Evolutionary conservation across 2,797 vertebrate species (phyloP).

Genomic region (Eulemur coronatus): DNA sequence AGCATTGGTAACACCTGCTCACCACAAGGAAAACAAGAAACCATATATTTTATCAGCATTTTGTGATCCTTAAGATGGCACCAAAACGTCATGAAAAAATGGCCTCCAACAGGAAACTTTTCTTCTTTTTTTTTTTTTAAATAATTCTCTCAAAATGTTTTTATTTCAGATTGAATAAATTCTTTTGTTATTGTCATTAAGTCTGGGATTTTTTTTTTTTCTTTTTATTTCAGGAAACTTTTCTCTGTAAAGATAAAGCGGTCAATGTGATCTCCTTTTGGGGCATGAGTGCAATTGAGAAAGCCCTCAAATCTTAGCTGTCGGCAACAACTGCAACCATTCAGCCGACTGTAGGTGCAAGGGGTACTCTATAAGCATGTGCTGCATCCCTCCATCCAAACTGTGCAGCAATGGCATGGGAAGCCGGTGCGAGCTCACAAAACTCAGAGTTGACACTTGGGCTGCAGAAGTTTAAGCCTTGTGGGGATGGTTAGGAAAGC

Average conservation of each 20-base stretch:
- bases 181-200: too few species aligned
- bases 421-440: neutral
- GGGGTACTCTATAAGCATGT: neutral
- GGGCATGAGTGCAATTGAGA: neutral
- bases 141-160: too few species aligned
- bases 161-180: too few species aligned
- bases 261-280: neutral
- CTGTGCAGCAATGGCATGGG: neutral
- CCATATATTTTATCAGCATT: neutral
- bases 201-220: too few species aligned
- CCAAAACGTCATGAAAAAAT: neutral
- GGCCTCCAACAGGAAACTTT: neutral
- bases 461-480: conserved; percentile 31
- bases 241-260: neutral
- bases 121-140: neutral
- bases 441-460: neutral
- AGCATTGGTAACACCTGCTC: neutral
- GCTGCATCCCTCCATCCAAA: neutral
- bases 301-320: neutral
- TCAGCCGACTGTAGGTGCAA: neutral
- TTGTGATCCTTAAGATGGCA: neutral
- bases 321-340: neutral
- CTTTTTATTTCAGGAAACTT: neutral
- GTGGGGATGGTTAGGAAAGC: neutral
- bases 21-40: neutral